Evolutionary conservation across 2,797 vertebrate genomes (phyloP).

Genomic region (Falco biarmicus): DNA sequence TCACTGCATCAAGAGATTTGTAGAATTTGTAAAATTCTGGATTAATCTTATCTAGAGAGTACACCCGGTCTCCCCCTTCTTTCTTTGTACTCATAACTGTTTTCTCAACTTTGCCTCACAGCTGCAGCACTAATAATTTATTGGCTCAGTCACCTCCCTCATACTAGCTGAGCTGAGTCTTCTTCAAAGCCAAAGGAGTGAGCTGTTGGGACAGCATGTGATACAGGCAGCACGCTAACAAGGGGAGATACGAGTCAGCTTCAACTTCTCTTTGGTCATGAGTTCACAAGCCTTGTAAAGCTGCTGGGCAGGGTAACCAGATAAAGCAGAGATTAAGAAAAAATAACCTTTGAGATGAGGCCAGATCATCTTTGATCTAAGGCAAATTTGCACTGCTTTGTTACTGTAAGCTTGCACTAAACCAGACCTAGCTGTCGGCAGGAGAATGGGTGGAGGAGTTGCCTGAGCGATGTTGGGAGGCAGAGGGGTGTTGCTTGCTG

Average conservation of each 20-base stretch:
- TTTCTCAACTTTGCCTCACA: conserved; percentile 40
- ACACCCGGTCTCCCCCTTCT: not conserved
- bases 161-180: not conserved
- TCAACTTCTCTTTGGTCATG: not conserved
- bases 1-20: conserved; percentile 27
- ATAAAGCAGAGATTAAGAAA: not conserved
- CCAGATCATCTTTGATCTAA: conserved; percentile 19
- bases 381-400: not conserved
- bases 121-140: conserved; percentile 43
- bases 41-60: conserved; percentile 51
- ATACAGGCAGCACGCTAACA: not conserved
- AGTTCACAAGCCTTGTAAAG: conserved; percentile 39
- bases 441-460: not conserved
- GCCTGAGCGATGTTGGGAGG: not conserved
- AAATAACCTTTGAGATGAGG: not conserved
- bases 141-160: not conserved
- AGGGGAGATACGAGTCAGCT: not conserved
- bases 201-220: not conserved
- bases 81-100: conserved; percentile 53
- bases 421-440: not conserved
- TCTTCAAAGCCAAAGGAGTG: conserved; percentile 47
- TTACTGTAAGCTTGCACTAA: not conserved
- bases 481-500: not conserved
- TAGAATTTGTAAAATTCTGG: conserved; percentile 44
- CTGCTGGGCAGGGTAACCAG: not conserved